phyloP scores from a whole-genome alignment of 2,888 invertebrate species.

The Augiades crinisus region DNA sequence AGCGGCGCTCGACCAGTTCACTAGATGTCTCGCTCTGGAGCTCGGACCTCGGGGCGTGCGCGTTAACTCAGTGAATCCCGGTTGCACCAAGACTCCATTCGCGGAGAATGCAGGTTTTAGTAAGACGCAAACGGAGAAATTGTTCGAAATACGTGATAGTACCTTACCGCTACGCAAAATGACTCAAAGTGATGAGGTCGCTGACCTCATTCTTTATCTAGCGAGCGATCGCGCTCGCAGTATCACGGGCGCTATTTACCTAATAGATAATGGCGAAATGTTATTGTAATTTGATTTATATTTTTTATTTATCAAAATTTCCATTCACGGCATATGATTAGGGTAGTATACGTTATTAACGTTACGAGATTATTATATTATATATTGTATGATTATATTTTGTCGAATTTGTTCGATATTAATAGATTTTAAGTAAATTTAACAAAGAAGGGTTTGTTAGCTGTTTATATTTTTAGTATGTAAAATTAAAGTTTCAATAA shows the following conservation, averaged over 20 bases:
- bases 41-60: constrained; percentile 88
- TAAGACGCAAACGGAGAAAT: constrained; percentile 81
- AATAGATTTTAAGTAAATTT: too few species aligned
- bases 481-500: too few species aligned
- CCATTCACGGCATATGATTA: too few species aligned
- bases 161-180: constrained; percentile 94
- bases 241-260: constrained; percentile 88
- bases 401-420: too few species aligned
- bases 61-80: constrained; percentile 95
- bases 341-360: too few species aligned
- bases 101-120: constrained; percentile 85
- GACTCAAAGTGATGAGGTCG: constrained; percentile 91
- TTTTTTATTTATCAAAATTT: constrained; percentile 34
- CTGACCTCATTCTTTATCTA: constrained; percentile 93
- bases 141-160: constrained; percentile 88
- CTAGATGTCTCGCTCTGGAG: constrained; percentile 93
- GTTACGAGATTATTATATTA: too few species aligned
- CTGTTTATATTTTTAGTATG: too few species aligned
- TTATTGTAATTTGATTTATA: constrained; percentile 43
- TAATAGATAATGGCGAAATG: constrained; percentile 72
- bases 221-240: constrained; percentile 93
- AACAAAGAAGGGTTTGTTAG: too few species aligned
- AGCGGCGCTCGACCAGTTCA: constrained; percentile 96
- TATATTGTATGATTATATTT: too few species aligned
- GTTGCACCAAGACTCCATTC: constrained; percentile 89